Evolutionary conservation across 2,888 invertebrate species (phyloP).

Genomic region (Heterodera filipjevi): DNA sequence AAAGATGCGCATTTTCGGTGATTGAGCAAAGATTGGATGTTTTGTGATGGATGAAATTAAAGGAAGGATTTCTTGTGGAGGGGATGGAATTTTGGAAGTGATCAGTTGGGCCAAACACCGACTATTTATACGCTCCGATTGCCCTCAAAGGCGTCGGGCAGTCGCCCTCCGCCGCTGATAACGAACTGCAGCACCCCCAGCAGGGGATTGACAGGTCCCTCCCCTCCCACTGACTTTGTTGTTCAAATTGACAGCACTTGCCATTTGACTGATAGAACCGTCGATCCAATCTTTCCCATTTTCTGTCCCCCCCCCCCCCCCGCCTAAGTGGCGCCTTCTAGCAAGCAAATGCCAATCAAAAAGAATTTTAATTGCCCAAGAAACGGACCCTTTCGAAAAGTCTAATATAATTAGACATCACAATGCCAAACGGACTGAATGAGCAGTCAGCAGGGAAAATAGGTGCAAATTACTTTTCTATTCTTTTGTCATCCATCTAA

Average conservation of each 20-base stretch:
- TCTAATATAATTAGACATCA: too few species aligned
- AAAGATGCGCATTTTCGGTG: not conserved
- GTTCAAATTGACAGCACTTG: not conserved
- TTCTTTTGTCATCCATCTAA: too few species aligned
- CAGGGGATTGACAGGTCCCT: not conserved
- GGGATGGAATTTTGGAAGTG: not conserved
- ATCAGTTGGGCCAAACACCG: not conserved
- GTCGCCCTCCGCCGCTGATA: not conserved
- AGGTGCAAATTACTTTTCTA: too few species aligned
- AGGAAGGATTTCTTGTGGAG: not conserved
- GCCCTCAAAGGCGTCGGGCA: not conserved
- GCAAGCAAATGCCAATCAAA: not conserved
- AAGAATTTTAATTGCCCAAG: too few species aligned
- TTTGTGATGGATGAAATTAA: too few species aligned
- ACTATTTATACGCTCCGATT: slow-evolving; percentile 3
- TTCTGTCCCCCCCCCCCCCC: not conserved
- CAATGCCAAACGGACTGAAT: too few species aligned
- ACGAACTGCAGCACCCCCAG: not conserved
- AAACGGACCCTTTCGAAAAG: too few species aligned
- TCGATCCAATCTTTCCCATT: not conserved
- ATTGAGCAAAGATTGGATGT: not conserved
- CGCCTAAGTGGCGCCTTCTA: not conserved
- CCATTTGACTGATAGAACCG: not conserved
- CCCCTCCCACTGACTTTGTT: not conserved
- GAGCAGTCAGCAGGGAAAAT: too few species aligned